Evolutionary conservation across 30 jellyfish, hydroid and myxozoan species (phyloP), one percentile per base, ranked within the genome.

Genomic region (Nemopilema nomurai): DNA sequence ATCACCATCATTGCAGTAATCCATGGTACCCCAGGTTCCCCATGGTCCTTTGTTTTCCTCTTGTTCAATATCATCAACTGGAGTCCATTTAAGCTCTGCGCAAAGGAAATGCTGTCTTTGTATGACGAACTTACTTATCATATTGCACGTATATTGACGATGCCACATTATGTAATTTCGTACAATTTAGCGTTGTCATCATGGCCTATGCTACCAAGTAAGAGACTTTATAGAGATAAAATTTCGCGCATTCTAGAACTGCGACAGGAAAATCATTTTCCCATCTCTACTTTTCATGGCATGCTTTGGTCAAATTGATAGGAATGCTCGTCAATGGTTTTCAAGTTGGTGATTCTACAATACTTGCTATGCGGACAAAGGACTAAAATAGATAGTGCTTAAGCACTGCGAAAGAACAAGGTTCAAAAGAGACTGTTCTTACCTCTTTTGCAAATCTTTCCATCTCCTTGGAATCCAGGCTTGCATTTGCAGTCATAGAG

Each of bases 11-110:
- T 53, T 51, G 78, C 92, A 83, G 33, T 51, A 24, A 28, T 83
- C 86, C 62, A 71, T 52, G 30, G 86, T 85, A 22, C 92, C 86
- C 85, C 85, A 83, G 0, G 85, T 71, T 22, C 92, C 92, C 30
- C 49, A 62, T 18, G 17, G 18, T 3, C 92, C 86, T 21, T 67
- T 24, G 6, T 16, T 33, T 1, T 49, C 41, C 30, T 41, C 77
- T 18, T 83, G 92, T 21, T 71, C 62, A 20, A 83, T 27, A 0
- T 28, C 62, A 8, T 8, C 71, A 29, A 68, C 28, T n/a, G 86
- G 86, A 24, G 23, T 71, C 86, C 86, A 83, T 71, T 83, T 70
- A 31, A 51, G 85, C 18, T 23, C 92, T 83, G 52, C 32, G 73
- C n/a, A 28, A 63, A 63, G n/a, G n/a, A n/a, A n/a, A 19, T 51